phyloP scores from a whole-genome alignment of 2,113 vertebrate species.

The human (Homo sapiens) region DNA sequence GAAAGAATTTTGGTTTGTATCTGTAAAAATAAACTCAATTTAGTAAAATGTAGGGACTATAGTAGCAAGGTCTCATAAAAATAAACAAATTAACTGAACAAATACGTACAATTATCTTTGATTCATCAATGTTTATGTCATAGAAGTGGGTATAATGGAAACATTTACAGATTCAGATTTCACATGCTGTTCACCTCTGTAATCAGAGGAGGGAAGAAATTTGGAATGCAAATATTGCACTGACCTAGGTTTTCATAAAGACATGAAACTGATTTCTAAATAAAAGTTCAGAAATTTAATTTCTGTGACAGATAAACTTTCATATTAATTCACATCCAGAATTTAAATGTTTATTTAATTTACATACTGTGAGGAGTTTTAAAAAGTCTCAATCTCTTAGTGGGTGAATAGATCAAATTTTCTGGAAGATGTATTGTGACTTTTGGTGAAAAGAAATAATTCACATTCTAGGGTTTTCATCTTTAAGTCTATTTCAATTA shows the following conservation, averaged over 20 bases:
- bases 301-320: not conserved
- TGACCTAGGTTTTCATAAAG: slow-evolving; percentile 24
- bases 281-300: slow-evolving; percentile 2
- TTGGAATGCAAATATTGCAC: not conserved
- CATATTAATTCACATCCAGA: not conserved
- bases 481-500: not conserved
- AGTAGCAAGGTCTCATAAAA: not conserved
- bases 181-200: not conserved
- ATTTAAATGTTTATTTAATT: not conserved
- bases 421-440: not conserved
- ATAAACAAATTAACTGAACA: slow-evolving; percentile 22
- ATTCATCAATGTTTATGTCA: slow-evolving; percentile 2
- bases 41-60: not conserved
- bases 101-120: not conserved
- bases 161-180: slow-evolving; percentile 17
- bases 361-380: not conserved
- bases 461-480: not conserved
- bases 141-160: not conserved
- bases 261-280: not conserved
- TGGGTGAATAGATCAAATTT: not conserved
- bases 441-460: not conserved
- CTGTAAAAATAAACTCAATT: slow-evolving; percentile 10
- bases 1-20: slow-evolving; percentile 3
- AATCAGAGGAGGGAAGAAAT: not conserved
- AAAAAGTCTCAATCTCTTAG: not conserved